Base-by-base conservation (phyloP, 1,140 invertebrate genomes). In the Odontomachus brunneus region DNA sequence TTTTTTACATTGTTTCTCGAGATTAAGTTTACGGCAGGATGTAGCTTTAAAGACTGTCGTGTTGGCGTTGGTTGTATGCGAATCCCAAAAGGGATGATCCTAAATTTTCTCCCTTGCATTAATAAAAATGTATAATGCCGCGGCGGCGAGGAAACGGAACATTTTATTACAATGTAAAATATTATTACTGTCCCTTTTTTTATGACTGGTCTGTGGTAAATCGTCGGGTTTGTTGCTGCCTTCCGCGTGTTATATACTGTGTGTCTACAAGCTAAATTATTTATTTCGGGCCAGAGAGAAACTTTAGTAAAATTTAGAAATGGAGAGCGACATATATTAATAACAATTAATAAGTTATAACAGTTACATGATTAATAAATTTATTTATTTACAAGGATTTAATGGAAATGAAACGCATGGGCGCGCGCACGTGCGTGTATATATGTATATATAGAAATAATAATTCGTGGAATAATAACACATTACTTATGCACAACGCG, bases 261-360 rank as follows among this genome's bases (percentile, higher is more conserved):
- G 11, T n/a, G 1, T n/a, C 22, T 53, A 19, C 44, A 14, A 57
- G 15, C 4, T 78, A 55, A 67, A 78, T 26, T 57, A 57, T 78
- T 67, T 57, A 78, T 57, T 69, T 66, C 48, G 19, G 24, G 7
- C 9, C 24, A 44, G 29, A 44, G 0, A n/a, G 12, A 14, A 5
- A 26, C 4, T 15, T 44, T 12, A 12, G 22, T 51, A 1, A 66
- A 76, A 66, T 66, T 76, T 38, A 17, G 14, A 76, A 11, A 24
- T 76, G 1, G 55, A 57, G 26, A 3, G 1, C 4, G 29, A 49
- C 38, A 17, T 63, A 44, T 11, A 33, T 78, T 57, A 44, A 29
- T 69, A 48, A 57, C 7, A 67, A 44, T 78, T 67, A 55, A 67
- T 55, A 78, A 53, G n/a, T n/a, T n/a, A n/a, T n/a, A n/a, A n/a